Evolutionary conservation across 1,140 invertebrate species (phyloP).

Genomic region (Orius insidiosus): DNA sequence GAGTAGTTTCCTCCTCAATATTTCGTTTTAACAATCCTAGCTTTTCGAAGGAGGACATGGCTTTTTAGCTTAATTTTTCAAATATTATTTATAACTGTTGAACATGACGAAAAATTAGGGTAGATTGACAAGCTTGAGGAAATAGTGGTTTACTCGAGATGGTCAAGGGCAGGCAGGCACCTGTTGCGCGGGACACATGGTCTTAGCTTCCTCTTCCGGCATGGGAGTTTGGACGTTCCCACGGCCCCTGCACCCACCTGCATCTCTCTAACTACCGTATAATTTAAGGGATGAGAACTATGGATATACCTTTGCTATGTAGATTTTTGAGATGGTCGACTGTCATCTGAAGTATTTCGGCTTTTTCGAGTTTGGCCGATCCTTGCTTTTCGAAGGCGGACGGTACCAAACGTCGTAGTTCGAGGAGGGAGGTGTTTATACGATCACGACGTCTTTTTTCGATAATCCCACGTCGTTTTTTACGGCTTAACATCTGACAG

Average conservation of each 20-base stretch:
- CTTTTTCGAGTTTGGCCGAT: slow-evolving; percentile 93
- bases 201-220: slow-evolving; percentile 5
- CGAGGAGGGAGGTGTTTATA: slow-evolving; percentile 87
- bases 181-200: slow-evolving; percentile 2
- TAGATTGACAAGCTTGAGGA: not conserved
- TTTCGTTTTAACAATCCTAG: no score
- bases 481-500: slow-evolving; percentile 60
- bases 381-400: slow-evolving; percentile 95
- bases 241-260: slow-evolving; percentile 9
- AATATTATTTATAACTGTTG: no score
- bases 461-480: slow-evolving; percentile 76
- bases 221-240: not conserved
- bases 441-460: slow-evolving; percentile 89
- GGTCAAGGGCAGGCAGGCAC: not conserved
- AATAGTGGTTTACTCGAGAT: not conserved
- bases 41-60: no score
- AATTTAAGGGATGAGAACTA: not conserved
- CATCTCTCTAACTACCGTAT: slow-evolving; percentile 4
- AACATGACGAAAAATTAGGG: no score
- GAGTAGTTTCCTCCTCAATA: no score
- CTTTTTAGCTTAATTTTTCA: no score
- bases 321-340: slow-evolving; percentile 90
- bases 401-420: slow-evolving; percentile 82
- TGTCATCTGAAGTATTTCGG: slow-evolving; percentile 92
- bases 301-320: slow-evolving; percentile 70